These are phyloP conservation scores for Otus scops DNA, from an alignment of 2,797 vertebrate genomes.

Conservation along the genomic window DNA sequence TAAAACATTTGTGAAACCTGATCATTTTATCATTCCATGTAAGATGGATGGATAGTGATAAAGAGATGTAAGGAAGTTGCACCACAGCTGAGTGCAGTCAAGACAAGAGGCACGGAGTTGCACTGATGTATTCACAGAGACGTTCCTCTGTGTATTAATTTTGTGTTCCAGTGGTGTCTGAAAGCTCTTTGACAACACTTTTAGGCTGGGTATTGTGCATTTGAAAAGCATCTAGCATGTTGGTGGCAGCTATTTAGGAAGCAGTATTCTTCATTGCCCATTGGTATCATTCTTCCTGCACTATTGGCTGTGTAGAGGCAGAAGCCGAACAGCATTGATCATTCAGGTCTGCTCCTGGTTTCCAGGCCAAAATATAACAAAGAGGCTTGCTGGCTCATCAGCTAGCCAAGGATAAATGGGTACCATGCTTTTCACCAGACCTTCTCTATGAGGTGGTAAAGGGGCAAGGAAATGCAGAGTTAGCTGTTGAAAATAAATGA, in stretches of 20 bases:
- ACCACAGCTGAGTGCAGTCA: neutral
- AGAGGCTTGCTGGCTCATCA: slow-evolving; percentile 2
- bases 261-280: neutral
- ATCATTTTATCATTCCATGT: neutral
- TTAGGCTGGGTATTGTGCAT: neutral
- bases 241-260: slow-evolving; percentile 23
- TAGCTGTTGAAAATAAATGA: slow-evolving; percentile 25
- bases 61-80: neutral
- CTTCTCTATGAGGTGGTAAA: neutral
- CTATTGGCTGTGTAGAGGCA: neutral
- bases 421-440: neutral
- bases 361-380: slow-evolving; percentile 8
- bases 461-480: neutral
- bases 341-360: neutral
- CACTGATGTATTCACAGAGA: neutral
- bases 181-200: slow-evolving; percentile 2
- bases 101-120: neutral
- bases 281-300: neutral
- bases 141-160: neutral
- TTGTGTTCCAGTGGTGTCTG: neutral
- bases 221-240: neutral
- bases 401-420: neutral
- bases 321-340: neutral
- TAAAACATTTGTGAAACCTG: neutral
- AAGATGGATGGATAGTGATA: neutral